These are phyloP conservation scores for Cephalopholis sonnerati DNA, from an alignment of 2,113 vertebrate genomes.

Conservation along the genomic window DNA sequence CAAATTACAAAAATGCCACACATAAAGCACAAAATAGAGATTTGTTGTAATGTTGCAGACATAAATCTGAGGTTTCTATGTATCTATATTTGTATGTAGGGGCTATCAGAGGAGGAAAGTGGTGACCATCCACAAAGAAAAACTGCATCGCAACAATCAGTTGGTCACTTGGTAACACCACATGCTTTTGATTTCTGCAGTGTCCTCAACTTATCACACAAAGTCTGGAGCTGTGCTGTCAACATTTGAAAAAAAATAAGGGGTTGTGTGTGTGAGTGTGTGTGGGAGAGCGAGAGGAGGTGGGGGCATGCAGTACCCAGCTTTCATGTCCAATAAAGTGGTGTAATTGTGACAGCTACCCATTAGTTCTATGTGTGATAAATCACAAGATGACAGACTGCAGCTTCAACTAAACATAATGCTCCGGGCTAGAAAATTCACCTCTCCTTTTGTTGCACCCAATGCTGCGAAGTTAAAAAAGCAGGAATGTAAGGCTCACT, in stretches of 20 bases:
- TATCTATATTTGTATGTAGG: background rate
- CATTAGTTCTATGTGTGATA: conserved; percentile 76
- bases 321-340: conserved; percentile 78
- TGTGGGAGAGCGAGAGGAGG: background rate
- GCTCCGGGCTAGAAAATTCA: conserved; percentile 60
- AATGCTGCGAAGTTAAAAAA: conserved; percentile 11
- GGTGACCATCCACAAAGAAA: background rate
- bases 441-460: conserved; percentile 36
- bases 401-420: conserved; percentile 80
- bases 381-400: conserved; percentile 82
- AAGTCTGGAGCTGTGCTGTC: conserved; percentile 63
- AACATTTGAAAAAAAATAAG: conserved; percentile 53
- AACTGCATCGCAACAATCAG: background rate
- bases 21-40: background rate
- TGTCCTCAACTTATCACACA: conserved; percentile 52
- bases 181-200: conserved; percentile 62
- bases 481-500: conserved; percentile 17
- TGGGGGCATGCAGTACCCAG: conserved; percentile 41
- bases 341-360: conserved; percentile 77
- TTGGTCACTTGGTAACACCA: conserved; percentile 24
- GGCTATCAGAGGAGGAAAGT: background rate
- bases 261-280: background rate
- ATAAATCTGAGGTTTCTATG: background rate
- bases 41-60: background rate
- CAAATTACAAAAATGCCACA: background rate